A percentile compares a stretch with the other conserved stretches of the same genome.
These are phyloP conservation scores for Menura novaehollandiae DNA, from an alignment of 2,113 vertebrate genomes.

Conservation along the genomic window DNA sequence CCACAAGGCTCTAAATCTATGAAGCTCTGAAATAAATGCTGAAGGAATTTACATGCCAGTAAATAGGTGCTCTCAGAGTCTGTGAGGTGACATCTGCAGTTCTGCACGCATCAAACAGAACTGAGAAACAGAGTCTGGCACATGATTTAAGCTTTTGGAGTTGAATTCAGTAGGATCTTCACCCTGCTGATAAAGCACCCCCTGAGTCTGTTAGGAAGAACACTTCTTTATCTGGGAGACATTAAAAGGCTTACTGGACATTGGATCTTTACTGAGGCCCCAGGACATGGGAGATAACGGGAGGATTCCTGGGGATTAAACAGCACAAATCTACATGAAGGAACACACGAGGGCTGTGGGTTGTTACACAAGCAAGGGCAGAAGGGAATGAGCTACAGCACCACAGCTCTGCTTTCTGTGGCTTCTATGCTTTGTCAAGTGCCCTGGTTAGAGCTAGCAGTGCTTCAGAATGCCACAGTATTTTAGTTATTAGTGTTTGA, in stretches of 20 bases:
- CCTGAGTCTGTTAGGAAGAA: background rate
- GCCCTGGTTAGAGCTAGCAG: background rate
- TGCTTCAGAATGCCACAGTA: background rate
- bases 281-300: background rate
- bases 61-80: background rate
- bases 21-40: background rate
- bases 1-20: background rate
- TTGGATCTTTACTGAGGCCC: background rate
- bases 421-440: background rate
- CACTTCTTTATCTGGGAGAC: background rate
- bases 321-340: background rate
- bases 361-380: background rate
- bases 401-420: background rate
- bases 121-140: background rate
- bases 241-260: background rate
- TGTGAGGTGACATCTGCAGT: rapidly evolving
- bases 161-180: background rate
- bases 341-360: background rate
- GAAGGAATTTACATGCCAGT: background rate
- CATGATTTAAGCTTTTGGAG: background rate
- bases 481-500: background rate
- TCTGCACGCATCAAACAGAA: background rate
- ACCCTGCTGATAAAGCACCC: background rate
- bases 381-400: background rate
- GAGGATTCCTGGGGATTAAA: background rate